Evolutionary conservation across 2,113 vertebrate species (phyloP).

Genomic region (Natator depressus): DNA sequence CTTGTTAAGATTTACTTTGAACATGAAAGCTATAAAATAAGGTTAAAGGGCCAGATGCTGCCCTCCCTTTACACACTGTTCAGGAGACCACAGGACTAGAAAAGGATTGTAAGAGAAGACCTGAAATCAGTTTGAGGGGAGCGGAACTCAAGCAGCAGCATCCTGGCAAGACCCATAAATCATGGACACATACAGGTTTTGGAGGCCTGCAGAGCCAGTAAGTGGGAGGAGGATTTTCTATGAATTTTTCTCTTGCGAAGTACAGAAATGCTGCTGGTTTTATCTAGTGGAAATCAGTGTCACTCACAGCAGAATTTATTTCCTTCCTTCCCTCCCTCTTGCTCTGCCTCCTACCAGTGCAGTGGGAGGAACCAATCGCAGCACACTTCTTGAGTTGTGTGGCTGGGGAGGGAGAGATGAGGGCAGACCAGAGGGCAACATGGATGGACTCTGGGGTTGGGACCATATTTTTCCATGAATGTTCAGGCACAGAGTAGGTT

Average conservation of each 20-base stretch:
- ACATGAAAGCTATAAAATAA: not conserved
- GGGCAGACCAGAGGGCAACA: not conserved
- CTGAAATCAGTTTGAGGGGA: not conserved
- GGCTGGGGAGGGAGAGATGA: not conserved
- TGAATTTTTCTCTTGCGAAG: not conserved
- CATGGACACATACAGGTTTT: not conserved
- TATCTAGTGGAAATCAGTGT: not conserved
- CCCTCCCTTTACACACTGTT: no score
- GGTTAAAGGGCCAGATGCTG: not conserved
- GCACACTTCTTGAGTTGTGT: not conserved
- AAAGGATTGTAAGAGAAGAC: not conserved
- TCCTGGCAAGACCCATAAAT: not conserved
- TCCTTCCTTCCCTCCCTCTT: not conserved
- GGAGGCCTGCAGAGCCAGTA: not conserved
- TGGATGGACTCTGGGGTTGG: fast-evolving
- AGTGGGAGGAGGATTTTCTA: not conserved
- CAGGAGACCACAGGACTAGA: not conserved
- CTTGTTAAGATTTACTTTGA: not conserved
- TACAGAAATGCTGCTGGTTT: not conserved
- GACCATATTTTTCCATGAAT: not conserved
- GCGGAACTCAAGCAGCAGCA: not conserved
- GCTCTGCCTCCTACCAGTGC: not conserved
- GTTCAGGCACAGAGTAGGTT: not conserved
- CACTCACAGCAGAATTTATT: not conserved
- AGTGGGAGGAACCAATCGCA: not conserved